These are phyloP conservation scores for Lissocephala sabroskyi DNA, from an alignment of 2,888 invertebrate genomes.

Conservation along the genomic window DNA sequence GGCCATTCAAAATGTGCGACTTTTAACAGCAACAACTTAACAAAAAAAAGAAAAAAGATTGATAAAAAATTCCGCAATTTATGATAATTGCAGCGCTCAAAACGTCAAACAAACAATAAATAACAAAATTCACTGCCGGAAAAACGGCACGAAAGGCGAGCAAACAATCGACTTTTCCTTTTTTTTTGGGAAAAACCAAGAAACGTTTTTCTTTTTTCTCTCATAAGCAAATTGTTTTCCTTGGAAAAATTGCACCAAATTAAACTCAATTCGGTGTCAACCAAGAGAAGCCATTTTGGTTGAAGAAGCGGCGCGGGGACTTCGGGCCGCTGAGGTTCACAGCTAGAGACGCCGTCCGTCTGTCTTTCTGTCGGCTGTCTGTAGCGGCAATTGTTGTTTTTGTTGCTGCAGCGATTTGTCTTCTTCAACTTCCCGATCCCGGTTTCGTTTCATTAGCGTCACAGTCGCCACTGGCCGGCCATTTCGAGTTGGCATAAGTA, in stretches of 20 bases:
- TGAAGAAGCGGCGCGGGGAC: no score
- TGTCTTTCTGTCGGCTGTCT: slow-evolving; percentile 14
- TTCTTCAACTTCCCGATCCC: slow-evolving; percentile 8
- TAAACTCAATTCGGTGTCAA: no score
- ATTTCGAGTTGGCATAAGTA: slow-evolving; percentile 45
- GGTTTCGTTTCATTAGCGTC: slow-evolving; percentile 40
- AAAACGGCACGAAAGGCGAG: slow-evolving; percentile 22
- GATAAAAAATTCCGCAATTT: slow-evolving; percentile 47
- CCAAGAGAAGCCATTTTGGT: no score
- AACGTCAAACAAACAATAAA: slow-evolving; percentile 3
- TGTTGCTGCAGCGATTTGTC: slow-evolving; percentile 25
- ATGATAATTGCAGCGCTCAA: slow-evolving; percentile 53
- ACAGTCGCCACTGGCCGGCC: slow-evolving; percentile 14
- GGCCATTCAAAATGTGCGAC: slow-evolving; percentile 51
- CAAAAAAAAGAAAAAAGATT: slow-evolving; percentile 10
- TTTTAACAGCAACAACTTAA: slow-evolving; percentile 39
- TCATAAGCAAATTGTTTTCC: not conserved
- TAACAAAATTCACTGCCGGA: not conserved
- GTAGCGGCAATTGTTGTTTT: slow-evolving; percentile 38
- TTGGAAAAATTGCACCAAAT: slow-evolving; percentile 1
- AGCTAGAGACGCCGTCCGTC: no score
- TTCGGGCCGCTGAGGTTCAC: no score
- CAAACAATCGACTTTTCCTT: slow-evolving; percentile 59
- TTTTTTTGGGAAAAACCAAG: slow-evolving; percentile 10
- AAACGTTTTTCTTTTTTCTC: not conserved